phyloP scores from a whole-genome alignment of 1,140 invertebrate genomes.

The Euura saliciscinereae region DNA sequence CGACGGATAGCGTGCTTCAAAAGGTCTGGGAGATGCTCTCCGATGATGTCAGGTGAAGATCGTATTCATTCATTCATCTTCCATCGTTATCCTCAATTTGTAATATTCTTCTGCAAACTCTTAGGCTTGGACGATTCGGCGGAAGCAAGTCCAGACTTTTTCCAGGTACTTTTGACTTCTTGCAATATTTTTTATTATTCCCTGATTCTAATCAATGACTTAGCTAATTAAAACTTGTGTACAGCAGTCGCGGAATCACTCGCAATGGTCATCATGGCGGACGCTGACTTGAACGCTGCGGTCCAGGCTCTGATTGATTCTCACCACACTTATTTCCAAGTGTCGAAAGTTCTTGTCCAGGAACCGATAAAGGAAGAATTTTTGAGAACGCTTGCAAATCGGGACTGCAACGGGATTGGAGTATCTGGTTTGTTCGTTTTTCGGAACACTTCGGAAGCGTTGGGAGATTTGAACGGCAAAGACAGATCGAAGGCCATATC shows the following conservation, averaged over 20 bases:
- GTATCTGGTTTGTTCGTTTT: slow-evolving; percentile 18
- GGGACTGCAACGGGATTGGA: not conserved
- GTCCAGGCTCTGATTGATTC: slow-evolving; percentile 11
- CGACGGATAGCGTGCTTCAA: not conserved
- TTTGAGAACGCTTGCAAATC: slow-evolving; percentile 8
- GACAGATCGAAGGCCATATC: slow-evolving; percentile 13
- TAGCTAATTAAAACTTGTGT: too few relatives aligned
- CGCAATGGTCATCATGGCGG: slow-evolving; percentile 21
- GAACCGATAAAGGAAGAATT: slow-evolving; percentile 23
- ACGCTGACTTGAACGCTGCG: slow-evolving; percentile 22
- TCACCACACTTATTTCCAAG: slow-evolving; percentile 13
- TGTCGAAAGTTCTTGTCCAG: slow-evolving; percentile 25
- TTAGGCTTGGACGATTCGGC: too few relatives aligned
- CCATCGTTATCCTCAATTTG: too few relatives aligned
- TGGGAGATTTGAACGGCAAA: slow-evolving; percentile 16
- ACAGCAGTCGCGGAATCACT: too few relatives aligned
- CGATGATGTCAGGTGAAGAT: not conserved
- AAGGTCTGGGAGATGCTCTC: not conserved
- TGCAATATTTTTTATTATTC: too few relatives aligned
- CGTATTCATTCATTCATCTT: too few relatives aligned
- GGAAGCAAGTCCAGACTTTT: too few relatives aligned
- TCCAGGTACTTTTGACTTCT: too few relatives aligned
- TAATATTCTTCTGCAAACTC: too few relatives aligned
- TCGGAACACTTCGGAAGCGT: slow-evolving; percentile 23
- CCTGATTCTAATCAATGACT: too few relatives aligned